A percentile compares a stretch with the other conserved stretches of the same genome.
phyloP scores from a whole-genome alignment of 2,888 invertebrate species.

The Trichopoda pennipes region DNA sequence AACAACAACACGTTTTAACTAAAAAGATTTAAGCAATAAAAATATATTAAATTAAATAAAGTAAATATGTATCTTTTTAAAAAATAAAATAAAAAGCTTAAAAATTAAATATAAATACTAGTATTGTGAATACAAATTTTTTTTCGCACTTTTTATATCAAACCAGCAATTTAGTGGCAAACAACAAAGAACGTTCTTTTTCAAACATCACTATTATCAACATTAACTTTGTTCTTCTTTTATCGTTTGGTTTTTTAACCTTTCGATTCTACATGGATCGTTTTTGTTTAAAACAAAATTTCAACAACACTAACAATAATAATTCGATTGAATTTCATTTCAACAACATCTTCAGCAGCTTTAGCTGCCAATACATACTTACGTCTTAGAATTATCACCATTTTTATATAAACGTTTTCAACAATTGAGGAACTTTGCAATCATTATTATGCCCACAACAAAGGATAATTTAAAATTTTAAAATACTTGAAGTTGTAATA shows the following conservation, averaged over 20 bases:
- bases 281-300: constrained; percentile 42
- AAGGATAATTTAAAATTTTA: constrained; percentile 79
- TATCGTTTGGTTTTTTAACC: neutral
- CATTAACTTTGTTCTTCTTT: constrained; percentile 20
- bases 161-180: constrained; percentile 26
- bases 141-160: constrained; percentile 28
- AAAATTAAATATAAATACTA: constrained; percentile 17
- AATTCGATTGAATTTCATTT: constrained; percentile 49
- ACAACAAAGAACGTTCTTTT: constrained; percentile 26
- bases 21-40: neutral
- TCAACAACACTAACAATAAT: constrained; percentile 10
- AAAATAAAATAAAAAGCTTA: constrained; percentile 1
- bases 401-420: neutral
- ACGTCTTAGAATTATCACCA: neutral
- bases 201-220: constrained; percentile 16
- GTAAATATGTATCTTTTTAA: constrained; percentile 39
- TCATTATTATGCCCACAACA: constrained; percentile 70
- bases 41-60: neutral
- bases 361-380: neutral
- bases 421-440: constrained; percentile 21
- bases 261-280: constrained; percentile 59
- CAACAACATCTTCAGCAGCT: constrained; percentile 64
- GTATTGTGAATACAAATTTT: no score
- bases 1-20: constrained; percentile 39
- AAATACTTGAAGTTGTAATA: constrained; percentile 80